Evolutionary conservation across 2,797 vertebrate species (phyloP), one percentile per base, ranked within the genome.

Genomic region (Cryptoprocta ferox): DNA sequence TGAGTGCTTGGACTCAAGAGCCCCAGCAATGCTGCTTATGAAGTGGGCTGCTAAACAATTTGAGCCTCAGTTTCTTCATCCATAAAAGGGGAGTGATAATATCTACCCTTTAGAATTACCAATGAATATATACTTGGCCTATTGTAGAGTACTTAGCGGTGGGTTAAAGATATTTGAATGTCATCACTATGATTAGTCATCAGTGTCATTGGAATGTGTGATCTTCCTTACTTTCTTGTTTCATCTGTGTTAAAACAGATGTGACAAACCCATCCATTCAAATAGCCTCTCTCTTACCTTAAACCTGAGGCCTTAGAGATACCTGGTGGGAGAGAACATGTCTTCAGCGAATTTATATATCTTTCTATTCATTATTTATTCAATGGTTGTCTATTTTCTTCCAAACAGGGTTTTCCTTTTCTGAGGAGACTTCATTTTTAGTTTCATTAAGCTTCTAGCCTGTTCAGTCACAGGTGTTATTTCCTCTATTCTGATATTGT

Each of bases 111-210:
- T 63, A 61, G 18, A 66, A 71, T 80, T 56, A 39, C 15, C 6
- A 35, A 0, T 6, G 1, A 21, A 45, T 6, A 3, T 6, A 3
- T 39, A 1, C 39, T 63, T 56, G 63, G 5, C 7, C 28, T n/a
- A 80, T 11, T 50, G 45, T 14, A n/a, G 30, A 15, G n/a, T 53
- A 32, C 39, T 21, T 28, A 76, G 6, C 35, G 11, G 0, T n/a
- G 19, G 37, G 56, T 45, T 32, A 71, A 83, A 68, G 2, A 4
- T 26, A 30, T 35, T 35, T 48, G 35, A 94, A 76, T 14, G 0
- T 65, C 13, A 78, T 50, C 28, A 1, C 80, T 81, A 39, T 26
- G 42, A 1, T 93, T 68, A 48, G 24, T 76, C n/a, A 21, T 80
- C 15, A 8, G 1, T 10, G 7, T 91, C 56, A 59, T 21, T 68